Conservation (phyloP, 2,797 vertebrate species). For the Hypotaenidia philippensis region DNA sequence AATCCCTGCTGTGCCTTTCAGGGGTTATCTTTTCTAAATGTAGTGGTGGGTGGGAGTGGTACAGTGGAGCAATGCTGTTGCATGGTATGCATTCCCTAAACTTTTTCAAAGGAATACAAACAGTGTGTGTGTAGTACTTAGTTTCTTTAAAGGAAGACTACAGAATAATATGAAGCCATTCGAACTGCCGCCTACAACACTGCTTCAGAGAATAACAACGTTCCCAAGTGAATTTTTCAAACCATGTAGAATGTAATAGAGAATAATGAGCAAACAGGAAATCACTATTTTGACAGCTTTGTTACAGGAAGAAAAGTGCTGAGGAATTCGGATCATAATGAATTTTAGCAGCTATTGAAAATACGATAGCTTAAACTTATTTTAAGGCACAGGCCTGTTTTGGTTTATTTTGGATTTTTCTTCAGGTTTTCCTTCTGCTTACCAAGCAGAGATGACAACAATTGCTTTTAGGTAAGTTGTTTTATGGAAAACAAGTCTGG, state of each 20-base stretch:
- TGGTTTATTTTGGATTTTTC: neutral
- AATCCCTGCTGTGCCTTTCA: neutral
- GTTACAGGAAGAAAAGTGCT: neutral
- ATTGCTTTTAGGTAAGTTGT: neutral
- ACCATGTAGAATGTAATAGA: neutral
- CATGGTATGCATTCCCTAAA: neutral
- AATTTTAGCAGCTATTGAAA: slow-evolving; percentile 1
- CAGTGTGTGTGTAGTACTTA: neutral
- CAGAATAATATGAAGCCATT: neutral
- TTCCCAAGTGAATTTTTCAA: neutral
- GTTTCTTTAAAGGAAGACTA: neutral
- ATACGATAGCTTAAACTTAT: neutral
- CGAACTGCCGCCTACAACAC: neutral
- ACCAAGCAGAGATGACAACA: neutral
- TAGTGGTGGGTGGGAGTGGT: neutral
- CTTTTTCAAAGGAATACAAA: neutral
- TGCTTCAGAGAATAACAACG: neutral
- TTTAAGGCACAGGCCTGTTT: neutral
- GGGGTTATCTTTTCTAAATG: neutral
- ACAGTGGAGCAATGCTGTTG: neutral
- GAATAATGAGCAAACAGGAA: neutral
- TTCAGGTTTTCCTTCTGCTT: neutral
- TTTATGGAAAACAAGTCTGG: neutral
- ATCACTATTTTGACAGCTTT: neutral
- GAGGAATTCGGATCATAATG: neutral